Percentiles rank a stretch among this genome's conserved stretches.
Evolutionary conservation across 2,888 invertebrate genomes (phyloP).

Genomic region (Agonopterix alstromeriana): DNA sequence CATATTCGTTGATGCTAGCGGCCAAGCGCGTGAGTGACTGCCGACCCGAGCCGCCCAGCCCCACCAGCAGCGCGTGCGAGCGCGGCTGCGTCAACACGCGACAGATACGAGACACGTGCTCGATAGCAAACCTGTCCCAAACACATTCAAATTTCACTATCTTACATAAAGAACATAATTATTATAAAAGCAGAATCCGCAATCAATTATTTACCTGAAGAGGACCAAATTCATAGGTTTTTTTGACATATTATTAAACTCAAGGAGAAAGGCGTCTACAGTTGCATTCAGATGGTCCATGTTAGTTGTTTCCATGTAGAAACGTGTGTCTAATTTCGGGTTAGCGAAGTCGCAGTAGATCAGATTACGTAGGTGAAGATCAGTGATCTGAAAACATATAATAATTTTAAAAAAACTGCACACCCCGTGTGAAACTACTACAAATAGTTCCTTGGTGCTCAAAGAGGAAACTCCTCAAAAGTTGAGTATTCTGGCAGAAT

Average conservation of each 20-base stretch:
- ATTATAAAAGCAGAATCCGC: too few relatives aligned
- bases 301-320: conserved; percentile 92
- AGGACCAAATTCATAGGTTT: conserved; percentile 97
- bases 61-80: conserved; percentile 92
- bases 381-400: conserved; percentile 78
- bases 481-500: too few relatives aligned
- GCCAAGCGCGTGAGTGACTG: conserved; percentile 93
- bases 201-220: conserved; percentile 78
- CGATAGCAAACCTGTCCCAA: conserved; percentile 88
- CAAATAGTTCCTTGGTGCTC: too few relatives aligned
- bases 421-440: too few relatives aligned
- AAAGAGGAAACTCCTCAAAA: too few relatives aligned
- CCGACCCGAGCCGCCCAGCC: conserved; percentile 95
- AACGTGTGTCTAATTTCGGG: conserved; percentile 91
- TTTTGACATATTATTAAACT: conserved; percentile 96
- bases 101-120: conserved; percentile 93
- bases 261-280: conserved; percentile 91
- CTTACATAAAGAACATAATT: neutral
- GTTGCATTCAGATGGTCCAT: conserved; percentile 87
- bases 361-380: conserved; percentile 88
- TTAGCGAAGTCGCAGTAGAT: conserved; percentile 97
- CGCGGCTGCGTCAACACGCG: conserved; percentile 94
- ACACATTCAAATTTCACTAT: neutral
- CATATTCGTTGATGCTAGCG: conserved; percentile 96
- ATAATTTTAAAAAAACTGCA: too few relatives aligned